These are phyloP conservation scores for Oxyruncus cristatus DNA, from an alignment of 2,113 vertebrate genomes.

Conservation along the genomic window DNA sequence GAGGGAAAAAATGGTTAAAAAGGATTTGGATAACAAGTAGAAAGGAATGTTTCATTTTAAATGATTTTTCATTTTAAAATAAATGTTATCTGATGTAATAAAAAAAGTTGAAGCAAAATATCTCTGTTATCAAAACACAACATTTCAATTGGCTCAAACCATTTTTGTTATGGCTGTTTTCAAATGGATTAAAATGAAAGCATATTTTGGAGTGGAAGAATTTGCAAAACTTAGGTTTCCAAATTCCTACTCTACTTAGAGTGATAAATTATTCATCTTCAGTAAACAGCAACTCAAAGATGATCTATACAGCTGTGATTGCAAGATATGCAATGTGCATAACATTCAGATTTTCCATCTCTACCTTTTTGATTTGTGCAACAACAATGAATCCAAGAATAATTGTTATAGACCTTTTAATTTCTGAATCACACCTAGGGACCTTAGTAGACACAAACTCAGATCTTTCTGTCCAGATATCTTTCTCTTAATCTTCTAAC, in stretches of 20 bases:
- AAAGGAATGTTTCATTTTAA: slow-evolving; percentile 48
- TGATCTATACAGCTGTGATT: neutral
- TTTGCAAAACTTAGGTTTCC: slow-evolving; percentile 18
- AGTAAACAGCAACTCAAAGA: neutral
- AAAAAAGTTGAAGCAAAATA: slow-evolving; percentile 40
- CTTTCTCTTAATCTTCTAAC: neutral
- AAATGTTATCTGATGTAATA: slow-evolving; percentile 38
- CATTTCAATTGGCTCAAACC: slow-evolving; percentile 2
- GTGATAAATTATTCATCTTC: neutral
- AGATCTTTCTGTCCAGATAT: neutral
- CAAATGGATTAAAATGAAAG: slow-evolving; percentile 12
- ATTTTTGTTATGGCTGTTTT: slow-evolving; percentile 56
- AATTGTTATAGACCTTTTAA: neutral
- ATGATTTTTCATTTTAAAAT: slow-evolving; percentile 42
- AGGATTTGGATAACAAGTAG: neutral
- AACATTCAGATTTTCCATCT: neutral
- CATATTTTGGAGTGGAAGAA: slow-evolving; percentile 14
- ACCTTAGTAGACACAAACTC: neutral
- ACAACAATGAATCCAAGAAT: neutral
- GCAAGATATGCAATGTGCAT: neutral
- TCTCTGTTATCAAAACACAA: slow-evolving; percentile 46
- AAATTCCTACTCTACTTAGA: neutral
- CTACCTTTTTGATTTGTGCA: neutral
- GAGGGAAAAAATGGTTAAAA: neutral
- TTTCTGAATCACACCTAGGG: neutral